Percentiles rank a stretch among this genome's conserved stretches.
phyloP scores from a whole-genome alignment of 2,797 vertebrate species.

The Remorina albescens region DNA sequence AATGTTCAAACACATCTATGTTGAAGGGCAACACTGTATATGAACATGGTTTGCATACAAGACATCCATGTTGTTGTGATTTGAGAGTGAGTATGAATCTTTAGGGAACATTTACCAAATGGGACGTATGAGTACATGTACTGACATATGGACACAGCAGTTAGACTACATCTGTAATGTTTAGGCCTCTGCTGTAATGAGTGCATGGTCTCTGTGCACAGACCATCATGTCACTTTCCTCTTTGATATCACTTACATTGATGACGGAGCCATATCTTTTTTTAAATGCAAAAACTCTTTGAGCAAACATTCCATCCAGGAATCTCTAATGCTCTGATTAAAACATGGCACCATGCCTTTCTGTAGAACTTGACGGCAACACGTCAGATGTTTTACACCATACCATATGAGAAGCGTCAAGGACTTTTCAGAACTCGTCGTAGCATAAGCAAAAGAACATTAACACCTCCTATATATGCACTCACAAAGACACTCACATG shows the following conservation, averaged over 20 bases:
- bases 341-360: neutral
- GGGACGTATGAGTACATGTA: neutral
- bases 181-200: neutral
- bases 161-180: neutral
- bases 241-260: neutral
- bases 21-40: neutral
- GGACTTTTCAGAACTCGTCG: constrained; percentile 29
- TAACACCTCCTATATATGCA: constrained; percentile 48
- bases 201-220: neutral
- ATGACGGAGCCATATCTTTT: neutral
- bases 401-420: constrained; percentile 42
- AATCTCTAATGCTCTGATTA: constrained; percentile 17
- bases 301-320: neutral
- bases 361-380: constrained; percentile 11
- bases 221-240: neutral
- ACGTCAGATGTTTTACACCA: constrained; percentile 40
- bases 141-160: neutral
- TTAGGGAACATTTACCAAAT: neutral
- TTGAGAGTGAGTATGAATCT: neutral
- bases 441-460: constrained; percentile 60
- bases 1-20: constrained; percentile 34
- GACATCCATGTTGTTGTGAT: neutral
- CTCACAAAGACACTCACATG: constrained; percentile 2
- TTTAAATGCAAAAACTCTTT: neutral
- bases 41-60: neutral